phyloP scores from a whole-genome alignment of 2,113 vertebrate genomes.

The Dryoscopus gambensis region DNA sequence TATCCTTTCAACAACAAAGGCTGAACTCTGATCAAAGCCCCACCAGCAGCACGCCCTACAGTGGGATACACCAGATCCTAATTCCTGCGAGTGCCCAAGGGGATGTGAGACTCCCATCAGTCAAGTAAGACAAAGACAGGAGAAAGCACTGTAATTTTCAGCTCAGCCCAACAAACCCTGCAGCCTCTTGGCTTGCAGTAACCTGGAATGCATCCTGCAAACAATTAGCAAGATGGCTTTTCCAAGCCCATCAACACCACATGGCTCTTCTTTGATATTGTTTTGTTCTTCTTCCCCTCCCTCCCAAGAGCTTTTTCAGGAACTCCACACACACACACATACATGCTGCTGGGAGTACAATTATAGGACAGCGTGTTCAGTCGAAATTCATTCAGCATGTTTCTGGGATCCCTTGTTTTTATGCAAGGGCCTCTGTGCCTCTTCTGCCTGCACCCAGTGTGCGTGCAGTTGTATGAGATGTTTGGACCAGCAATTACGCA shows the following conservation, averaged over 20 bases:
- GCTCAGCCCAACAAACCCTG: conserved; percentile 24
- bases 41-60: background rate
- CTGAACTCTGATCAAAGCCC: conserved; percentile 56
- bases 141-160: conserved; percentile 19
- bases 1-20: conserved; percentile 59
- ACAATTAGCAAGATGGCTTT: conserved; percentile 39
- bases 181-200: conserved; percentile 21
- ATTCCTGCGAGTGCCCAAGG: background rate
- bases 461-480: background rate
- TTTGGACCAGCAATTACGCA: background rate
- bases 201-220: conserved; percentile 41
- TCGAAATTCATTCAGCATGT: conserved; percentile 2
- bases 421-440: background rate
- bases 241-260: background rate
- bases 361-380: background rate
- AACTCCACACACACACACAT: background rate
- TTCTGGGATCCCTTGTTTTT: background rate
- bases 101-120: background rate
- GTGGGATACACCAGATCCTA: background rate
- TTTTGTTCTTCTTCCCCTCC: background rate
- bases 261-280: conserved; percentile 8
- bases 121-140: conserved; percentile 9
- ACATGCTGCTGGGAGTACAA: background rate
- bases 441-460: background rate
- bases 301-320: conserved; percentile 12